Base-by-base conservation (phyloP, 1,140 invertebrate genomes). In the Cherax quadricarinatus region DNA sequence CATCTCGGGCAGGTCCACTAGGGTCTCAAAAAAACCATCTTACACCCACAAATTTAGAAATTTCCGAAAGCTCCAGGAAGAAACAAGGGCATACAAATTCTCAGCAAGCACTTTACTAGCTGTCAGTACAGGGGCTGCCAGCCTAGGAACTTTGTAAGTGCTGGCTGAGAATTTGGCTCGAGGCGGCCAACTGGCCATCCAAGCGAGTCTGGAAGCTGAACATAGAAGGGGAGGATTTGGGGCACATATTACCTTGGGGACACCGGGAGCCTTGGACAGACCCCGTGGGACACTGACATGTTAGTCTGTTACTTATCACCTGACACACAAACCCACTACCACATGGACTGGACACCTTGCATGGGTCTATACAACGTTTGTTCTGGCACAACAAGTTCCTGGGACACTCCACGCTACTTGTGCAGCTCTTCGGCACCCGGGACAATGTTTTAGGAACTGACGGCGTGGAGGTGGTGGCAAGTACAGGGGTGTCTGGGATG, bases 321-420 rank as follows among this genome's bases (percentile, higher is more conserved):
- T 94, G 16, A 94, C 95, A 93, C 41, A 93, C 80, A 62, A 93
- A 93, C 94, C 95, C 30, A 94, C 94, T 81, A 86, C 94, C 95
- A 94, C 95, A 95, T n/a, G 95, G 94, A 62, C 94, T 94, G 60
- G 94, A 94, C 84, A 95, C 93, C 51, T 95, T 94, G 94, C 96
- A 97, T 57, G 96, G 96, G 94, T 96, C 95, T 90, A 95, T 94
- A 94, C 96, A 97, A 18, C 94, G 93, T 91, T 95, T 94, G 53
- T 95, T 94, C 41, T 96, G 93, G 94, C 96, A 97, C 51, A 95
- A 95, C 91, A 96, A 95, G 93, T 96, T 94, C 91, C 95, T 94
- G 16, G 94, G 94, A 94, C 96, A 97, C 93, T 97, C 95, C 49
- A 93, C 87, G 81, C 89, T 93, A 80, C 91, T 93, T 53, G 91